A percentile compares a stretch with the other conserved stretches of the same genome.
Conservation (phyloP, 2,113 vertebrate genomes). For the Catharus bicknelli region DNA sequence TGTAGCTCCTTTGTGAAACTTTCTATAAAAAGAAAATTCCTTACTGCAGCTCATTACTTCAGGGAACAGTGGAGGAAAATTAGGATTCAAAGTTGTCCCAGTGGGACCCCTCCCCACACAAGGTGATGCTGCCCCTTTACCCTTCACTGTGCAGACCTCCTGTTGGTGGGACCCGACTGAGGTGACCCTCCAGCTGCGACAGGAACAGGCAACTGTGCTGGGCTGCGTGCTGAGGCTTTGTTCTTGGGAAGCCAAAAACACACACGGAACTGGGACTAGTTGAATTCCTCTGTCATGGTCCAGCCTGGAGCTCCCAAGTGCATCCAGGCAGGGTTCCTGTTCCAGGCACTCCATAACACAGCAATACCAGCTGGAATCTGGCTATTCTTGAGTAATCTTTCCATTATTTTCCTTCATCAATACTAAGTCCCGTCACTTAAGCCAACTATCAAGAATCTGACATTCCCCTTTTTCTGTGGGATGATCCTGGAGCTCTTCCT, state of each 20-base stretch:
- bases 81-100: neutral
- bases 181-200: neutral
- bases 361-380: neutral
- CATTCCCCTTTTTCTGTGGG: neutral
- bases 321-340: neutral
- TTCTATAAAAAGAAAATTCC: slow-evolving; percentile 6
- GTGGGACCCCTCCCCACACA: neutral
- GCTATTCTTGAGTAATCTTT: neutral
- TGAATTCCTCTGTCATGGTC: neutral
- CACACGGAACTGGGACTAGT: accelerated
- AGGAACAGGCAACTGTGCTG: neutral
- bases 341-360: accelerated
- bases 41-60: neutral
- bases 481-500: neutral
- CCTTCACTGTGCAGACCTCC: neutral
- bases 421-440: neutral
- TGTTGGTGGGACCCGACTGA: neutral
- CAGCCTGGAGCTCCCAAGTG: neutral
- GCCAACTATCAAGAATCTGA: neutral
- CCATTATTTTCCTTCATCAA: neutral
- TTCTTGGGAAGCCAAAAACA: neutral
- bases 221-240: accelerated
- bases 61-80: neutral
- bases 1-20: slow-evolving; percentile 4
- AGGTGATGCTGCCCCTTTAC: neutral